phyloP scores from a whole-genome alignment of 2,113 vertebrate species.

The Salvelinus alpinus region DNA sequence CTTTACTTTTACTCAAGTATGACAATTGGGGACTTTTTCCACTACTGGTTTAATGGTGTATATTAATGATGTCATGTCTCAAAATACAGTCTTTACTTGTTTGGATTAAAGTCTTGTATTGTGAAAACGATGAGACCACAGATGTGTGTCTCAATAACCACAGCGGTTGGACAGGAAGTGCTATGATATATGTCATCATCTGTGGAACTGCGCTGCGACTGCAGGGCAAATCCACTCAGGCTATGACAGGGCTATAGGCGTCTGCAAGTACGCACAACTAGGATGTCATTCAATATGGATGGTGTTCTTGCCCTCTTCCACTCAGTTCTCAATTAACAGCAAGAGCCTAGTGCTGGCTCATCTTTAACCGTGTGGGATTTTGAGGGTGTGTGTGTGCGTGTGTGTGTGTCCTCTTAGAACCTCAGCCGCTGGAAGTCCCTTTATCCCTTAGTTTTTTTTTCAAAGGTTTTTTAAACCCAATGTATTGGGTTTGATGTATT shows the following conservation, averaged over 20 bases:
- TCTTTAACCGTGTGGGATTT: slow-evolving; percentile 13
- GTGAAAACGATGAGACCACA: background rate
- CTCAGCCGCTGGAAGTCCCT: background rate
- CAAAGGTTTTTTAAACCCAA: background rate
- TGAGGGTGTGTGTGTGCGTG: background rate
- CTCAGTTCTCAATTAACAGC: slow-evolving; percentile 10
- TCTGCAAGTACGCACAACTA: slow-evolving; percentile 45
- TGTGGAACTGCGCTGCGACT: background rate
- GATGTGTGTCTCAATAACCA: background rate
- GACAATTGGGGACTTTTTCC: no score
- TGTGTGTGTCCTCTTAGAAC: background rate
- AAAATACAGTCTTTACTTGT: background rate
- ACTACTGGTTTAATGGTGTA: no score
- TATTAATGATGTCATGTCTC: background rate
- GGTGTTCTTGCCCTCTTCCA: slow-evolving; percentile 38
- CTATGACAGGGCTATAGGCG: slow-evolving; percentile 34
- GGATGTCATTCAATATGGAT: slow-evolving; percentile 38
- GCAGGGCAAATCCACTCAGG: background rate
- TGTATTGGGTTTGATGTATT: background rate
- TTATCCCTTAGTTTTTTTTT: background rate
- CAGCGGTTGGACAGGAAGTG: background rate
- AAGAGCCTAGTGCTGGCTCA: slow-evolving; percentile 9
- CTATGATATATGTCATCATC: background rate
- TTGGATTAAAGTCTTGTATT: background rate
- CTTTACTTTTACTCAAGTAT: no score